A percentile compares a stretch with the other conserved stretches of the same genome.
These are phyloP conservation scores for Orchesellides sinensis DNA, from an alignment of 2,888 invertebrate genomes.

Conservation along the genomic window DNA sequence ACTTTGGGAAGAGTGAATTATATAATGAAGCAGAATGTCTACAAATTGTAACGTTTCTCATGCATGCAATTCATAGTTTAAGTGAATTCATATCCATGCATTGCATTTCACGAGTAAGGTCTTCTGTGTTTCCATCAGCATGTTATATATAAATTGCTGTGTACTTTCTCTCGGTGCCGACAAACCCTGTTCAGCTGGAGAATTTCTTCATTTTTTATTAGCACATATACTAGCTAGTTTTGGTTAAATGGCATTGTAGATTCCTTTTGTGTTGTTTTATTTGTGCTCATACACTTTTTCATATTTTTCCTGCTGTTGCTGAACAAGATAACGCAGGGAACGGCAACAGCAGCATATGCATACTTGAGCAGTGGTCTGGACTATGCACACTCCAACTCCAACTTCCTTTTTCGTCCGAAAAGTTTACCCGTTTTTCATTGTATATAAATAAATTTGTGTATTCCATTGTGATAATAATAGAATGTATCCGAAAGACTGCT, in stretches of 20 bases:
- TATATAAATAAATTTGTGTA: background rate
- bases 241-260: no score
- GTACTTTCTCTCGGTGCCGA: background rate
- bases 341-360: no score
- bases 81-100: constrained; percentile 1
- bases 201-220: background rate
- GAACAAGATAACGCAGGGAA: no score
- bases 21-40: no score
- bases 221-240: background rate
- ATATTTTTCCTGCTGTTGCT: no score
- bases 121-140: background rate
- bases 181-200: background rate
- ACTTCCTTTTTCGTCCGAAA: no score
- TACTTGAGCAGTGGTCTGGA: no score
- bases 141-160: no score
- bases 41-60: constrained; percentile 15
- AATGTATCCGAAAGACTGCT: background rate
- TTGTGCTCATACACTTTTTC: no score
- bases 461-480: background rate
- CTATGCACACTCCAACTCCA: no score
- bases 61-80: constrained; percentile 27
- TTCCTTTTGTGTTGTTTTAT: no score
- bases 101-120: background rate
- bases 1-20: no score
- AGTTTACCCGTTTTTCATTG: background rate